Percentiles rank a stretch among this genome's conserved stretches.
Evolutionary conservation across 2,888 invertebrate genomes (phyloP).

Genomic region (Thymelicus acteon): DNA sequence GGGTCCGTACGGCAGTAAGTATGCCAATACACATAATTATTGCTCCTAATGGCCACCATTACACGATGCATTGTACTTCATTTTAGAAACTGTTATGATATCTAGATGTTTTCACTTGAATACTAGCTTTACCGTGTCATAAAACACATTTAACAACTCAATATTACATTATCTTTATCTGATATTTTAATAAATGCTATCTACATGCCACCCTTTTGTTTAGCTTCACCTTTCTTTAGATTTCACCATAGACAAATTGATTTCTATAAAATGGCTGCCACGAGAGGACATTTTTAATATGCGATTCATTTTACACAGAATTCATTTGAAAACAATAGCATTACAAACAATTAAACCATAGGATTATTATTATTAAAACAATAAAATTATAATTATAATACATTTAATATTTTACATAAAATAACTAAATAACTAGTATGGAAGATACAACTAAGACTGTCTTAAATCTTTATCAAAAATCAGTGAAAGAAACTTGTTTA

Average conservation of each 20-base stretch:
- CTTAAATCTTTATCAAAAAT: no score
- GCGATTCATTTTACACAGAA: constrained; percentile 52
- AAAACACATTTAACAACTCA: constrained; percentile 56
- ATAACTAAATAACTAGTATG: no score
- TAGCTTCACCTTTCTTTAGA: constrained; percentile 84
- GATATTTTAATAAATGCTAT: constrained; percentile 75
- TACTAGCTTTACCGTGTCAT: constrained; percentile 57
- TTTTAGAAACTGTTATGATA: constrained; percentile 62
- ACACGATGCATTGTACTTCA: constrained; percentile 82
- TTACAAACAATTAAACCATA: no score
- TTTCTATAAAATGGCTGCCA: constrained; percentile 82
- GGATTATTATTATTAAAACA: no score
- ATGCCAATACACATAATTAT: constrained; percentile 85
- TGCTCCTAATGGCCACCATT: constrained; percentile 84
- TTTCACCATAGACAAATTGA: constrained; percentile 71
- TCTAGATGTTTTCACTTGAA: constrained; percentile 55
- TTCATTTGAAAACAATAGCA: constrained; percentile 11
- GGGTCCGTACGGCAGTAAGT: constrained; percentile 75
- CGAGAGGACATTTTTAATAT: constrained; percentile 61
- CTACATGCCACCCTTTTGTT: constrained; percentile 84
- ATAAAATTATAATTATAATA: neutral
- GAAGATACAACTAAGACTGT: no score
- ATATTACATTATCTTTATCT: constrained; percentile 63
- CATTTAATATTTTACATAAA: neutral
- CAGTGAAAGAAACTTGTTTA: no score